phyloP scores from a whole-genome alignment of 2,797 vertebrate species.

The Dromococcyx pavoninus region DNA sequence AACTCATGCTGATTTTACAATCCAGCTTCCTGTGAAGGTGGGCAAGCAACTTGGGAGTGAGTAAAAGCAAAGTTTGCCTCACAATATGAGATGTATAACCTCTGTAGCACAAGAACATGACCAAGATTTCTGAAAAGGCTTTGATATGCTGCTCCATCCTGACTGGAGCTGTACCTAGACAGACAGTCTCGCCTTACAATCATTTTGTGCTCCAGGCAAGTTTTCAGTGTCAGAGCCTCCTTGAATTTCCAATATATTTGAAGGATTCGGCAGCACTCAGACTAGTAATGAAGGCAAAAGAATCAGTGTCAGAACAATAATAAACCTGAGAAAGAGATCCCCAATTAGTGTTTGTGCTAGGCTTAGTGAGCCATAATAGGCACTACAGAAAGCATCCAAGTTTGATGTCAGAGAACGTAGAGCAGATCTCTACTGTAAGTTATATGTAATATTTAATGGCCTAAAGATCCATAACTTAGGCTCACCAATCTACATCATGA shows the following conservation, averaged over 20 bases:
- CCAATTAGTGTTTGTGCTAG: background rate
- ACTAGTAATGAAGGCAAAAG: background rate
- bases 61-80: background rate
- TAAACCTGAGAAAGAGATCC: background rate
- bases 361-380: background rate
- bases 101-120: background rate
- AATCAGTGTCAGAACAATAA: background rate
- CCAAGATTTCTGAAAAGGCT: background rate
- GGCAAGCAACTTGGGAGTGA: background rate
- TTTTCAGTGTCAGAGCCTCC: background rate
- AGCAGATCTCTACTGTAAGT: background rate
- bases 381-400: background rate
- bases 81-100: background rate
- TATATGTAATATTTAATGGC: background rate
- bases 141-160: background rate
- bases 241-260: background rate
- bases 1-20: background rate
- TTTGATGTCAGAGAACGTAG: background rate
- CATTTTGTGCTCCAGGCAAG: background rate
- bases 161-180: background rate
- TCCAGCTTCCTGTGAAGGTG: background rate
- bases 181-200: background rate
- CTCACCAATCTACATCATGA: background rate
- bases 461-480: background rate
- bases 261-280: background rate